phyloP scores from a whole-genome alignment of 2,797 vertebrate species.

The Margarornis squamiger region DNA sequence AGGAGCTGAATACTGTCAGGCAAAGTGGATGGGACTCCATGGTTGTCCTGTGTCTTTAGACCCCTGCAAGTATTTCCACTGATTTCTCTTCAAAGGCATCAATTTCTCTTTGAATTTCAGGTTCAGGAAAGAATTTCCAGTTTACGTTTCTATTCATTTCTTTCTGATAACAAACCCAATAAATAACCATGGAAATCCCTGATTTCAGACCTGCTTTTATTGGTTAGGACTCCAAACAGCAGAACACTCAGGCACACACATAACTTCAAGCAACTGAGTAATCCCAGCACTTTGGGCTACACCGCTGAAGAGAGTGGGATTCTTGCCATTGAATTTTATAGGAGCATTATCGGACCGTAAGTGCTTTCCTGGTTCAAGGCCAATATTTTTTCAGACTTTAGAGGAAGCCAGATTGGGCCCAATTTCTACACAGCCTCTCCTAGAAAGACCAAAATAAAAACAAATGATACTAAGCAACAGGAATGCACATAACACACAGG shows the following conservation, averaged over 20 bases:
- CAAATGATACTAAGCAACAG: slow-evolving; percentile 56
- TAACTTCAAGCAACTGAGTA: slow-evolving; percentile 39
- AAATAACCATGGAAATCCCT: neutral
- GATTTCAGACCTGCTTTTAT: neutral
- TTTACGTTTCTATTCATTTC: neutral
- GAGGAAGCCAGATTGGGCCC: slow-evolving; percentile 37
- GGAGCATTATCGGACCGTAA: slow-evolving; percentile 48
- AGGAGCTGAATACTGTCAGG: neutral
- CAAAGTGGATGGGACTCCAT: neutral
- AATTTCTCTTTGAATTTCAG: neutral
- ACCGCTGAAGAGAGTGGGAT: slow-evolving; percentile 36
- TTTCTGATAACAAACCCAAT: neutral
- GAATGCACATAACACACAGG: slow-evolving; percentile 1
- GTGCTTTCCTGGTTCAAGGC: slow-evolving; percentile 62
- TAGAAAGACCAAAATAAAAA: slow-evolving; percentile 66
- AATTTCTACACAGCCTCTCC: slow-evolving; percentile 12
- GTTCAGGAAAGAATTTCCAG: neutral
- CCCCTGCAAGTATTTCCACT: neutral
- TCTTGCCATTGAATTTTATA: slow-evolving; percentile 59
- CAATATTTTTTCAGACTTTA: slow-evolving; percentile 61
- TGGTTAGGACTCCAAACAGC: neutral
- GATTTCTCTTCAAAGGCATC: neutral
- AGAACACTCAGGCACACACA: neutral
- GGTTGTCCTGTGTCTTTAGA: neutral
- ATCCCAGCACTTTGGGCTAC: slow-evolving; percentile 25